A percentile compares a stretch with the other conserved stretches of the same genome.
Conservation (phyloP, 2,888 invertebrate genomes). For the Elysia crispata region DNA sequence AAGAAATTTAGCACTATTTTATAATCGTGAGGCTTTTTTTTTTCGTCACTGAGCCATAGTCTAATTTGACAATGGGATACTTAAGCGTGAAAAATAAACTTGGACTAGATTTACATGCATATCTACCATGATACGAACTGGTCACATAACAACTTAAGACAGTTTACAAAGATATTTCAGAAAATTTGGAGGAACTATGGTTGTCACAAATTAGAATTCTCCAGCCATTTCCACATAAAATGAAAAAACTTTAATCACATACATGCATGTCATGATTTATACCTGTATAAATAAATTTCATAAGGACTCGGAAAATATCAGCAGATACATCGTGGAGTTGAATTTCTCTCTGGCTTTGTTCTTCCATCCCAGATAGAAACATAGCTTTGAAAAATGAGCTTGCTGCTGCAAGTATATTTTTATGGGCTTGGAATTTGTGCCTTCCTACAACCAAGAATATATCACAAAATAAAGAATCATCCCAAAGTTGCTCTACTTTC, state of each 20-base stretch:
- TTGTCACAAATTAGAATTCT: too few relatives aligned
- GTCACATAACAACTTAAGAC: too few relatives aligned
- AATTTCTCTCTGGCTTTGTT: conserved; percentile 88
- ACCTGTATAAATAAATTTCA: conserved; percentile 94
- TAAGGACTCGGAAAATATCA: conserved; percentile 85
- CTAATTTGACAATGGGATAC: too few relatives aligned
- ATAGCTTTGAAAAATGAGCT: conserved; percentile 96
- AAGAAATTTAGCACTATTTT: too few relatives aligned
- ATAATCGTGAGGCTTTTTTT: too few relatives aligned
- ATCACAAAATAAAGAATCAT: conserved; percentile 45
- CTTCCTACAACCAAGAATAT: conserved; percentile 54
- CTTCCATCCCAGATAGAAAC: conserved; percentile 91
- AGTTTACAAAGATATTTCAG: too few relatives aligned
- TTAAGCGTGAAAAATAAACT: too few relatives aligned
- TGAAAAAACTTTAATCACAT: neutral
- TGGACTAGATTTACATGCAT: too few relatives aligned
- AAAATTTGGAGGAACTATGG: too few relatives aligned
- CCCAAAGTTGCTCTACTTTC: conserved; percentile 47
- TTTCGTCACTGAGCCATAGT: too few relatives aligned
- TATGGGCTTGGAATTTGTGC: conserved; percentile 82
- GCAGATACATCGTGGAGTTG: conserved; percentile 83
- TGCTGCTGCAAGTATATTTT: conserved; percentile 90
- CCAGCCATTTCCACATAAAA: neutral
- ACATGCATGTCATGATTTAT: conserved; percentile 58
- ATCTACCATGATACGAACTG: too few relatives aligned